Conservation (phyloP, 1,140 invertebrate species). For the Scaptomyza pallida region DNA sequence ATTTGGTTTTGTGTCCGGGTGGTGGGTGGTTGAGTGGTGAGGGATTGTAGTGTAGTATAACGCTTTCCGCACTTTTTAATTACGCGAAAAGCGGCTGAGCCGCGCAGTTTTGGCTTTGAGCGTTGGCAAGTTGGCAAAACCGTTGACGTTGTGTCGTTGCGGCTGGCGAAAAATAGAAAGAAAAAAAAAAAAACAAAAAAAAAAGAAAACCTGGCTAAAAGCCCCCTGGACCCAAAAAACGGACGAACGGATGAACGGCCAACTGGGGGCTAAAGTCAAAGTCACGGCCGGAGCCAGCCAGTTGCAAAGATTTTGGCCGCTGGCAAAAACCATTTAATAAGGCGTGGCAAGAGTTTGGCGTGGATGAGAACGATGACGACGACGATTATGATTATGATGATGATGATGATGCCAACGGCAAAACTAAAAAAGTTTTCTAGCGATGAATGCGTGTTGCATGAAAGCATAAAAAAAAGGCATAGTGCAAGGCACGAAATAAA, state of each 20-base stretch:
- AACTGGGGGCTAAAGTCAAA: slow-evolving; percentile 34
- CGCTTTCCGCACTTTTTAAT: slow-evolving; percentile 75
- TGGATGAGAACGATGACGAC: neutral
- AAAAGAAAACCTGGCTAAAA: slow-evolving; percentile 59
- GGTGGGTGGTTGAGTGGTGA: neutral
- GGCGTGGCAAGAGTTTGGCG: slow-evolving; percentile 32
- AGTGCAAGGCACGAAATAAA: too few species aligned
- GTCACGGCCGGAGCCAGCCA: slow-evolving; percentile 41
- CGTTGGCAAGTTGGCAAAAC: slow-evolving; percentile 25
- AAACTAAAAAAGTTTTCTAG: neutral
- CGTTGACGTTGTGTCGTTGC: slow-evolving; percentile 40
- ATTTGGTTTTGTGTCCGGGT: slow-evolving; percentile 2
- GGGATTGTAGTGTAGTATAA: slow-evolving; percentile 32
- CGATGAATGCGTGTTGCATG: neutral
- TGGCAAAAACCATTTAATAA: slow-evolving; percentile 72
- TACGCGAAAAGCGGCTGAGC: slow-evolving; percentile 78
- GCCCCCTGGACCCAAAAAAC: neutral
- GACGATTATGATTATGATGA: slow-evolving; percentile 15
- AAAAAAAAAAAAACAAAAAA: too few species aligned
- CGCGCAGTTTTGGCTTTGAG: slow-evolving; percentile 76
- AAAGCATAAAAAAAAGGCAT: too few species aligned
- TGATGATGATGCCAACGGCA: slow-evolving; percentile 23
- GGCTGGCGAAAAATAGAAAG: too few species aligned
- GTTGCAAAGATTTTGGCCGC: slow-evolving; percentile 67
- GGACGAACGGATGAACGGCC: neutral